phyloP scores from a whole-genome alignment of 2,888 invertebrate genomes.

The Microplitis manilae region DNA sequence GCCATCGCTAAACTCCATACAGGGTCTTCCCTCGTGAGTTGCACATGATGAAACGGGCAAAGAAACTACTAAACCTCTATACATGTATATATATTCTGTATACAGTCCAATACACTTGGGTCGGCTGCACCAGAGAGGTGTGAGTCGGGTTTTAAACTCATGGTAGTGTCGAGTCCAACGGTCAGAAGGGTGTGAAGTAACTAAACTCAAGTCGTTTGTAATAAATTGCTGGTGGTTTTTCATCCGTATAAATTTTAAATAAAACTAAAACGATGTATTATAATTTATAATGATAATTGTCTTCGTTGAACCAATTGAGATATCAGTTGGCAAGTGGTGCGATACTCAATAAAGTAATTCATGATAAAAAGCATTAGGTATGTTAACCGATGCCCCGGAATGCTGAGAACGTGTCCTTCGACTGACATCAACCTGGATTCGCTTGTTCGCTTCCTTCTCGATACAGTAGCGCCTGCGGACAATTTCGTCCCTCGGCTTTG shows the following conservation, averaged over 20 bases:
- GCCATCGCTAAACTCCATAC: slow-evolving; percentile 43
- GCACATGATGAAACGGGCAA: slow-evolving; percentile 51
- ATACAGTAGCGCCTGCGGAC: background rate
- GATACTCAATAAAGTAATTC: slow-evolving; percentile 6
- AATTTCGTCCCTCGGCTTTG: background rate
- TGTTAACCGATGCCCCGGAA: slow-evolving; percentile 17
- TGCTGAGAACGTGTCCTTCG: slow-evolving; percentile 22
- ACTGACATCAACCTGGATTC: slow-evolving; percentile 25
- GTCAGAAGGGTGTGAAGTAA: slow-evolving; percentile 41
- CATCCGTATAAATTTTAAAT: no score
- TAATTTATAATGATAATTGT: no score
- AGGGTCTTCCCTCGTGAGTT: slow-evolving; percentile 55
- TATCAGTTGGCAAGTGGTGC: slow-evolving; percentile 1
- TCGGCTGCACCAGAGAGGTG: slow-evolving; percentile 53
- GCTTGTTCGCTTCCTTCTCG: background rate
- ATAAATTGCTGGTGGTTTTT: no score
- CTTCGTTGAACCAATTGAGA: background rate
- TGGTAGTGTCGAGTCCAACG: slow-evolving; percentile 46
- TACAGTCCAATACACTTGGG: no score
- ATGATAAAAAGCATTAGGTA: slow-evolving; percentile 19
- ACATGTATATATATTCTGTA: no score
- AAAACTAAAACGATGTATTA: no score
- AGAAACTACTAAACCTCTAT: slow-evolving; percentile 38
- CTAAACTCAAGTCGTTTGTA: no score
- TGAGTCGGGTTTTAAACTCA: slow-evolving; percentile 54